Evolutionary conservation across 2,113 vertebrate species (phyloP).

Genomic region (Tychaedon coryphoeus): DNA sequence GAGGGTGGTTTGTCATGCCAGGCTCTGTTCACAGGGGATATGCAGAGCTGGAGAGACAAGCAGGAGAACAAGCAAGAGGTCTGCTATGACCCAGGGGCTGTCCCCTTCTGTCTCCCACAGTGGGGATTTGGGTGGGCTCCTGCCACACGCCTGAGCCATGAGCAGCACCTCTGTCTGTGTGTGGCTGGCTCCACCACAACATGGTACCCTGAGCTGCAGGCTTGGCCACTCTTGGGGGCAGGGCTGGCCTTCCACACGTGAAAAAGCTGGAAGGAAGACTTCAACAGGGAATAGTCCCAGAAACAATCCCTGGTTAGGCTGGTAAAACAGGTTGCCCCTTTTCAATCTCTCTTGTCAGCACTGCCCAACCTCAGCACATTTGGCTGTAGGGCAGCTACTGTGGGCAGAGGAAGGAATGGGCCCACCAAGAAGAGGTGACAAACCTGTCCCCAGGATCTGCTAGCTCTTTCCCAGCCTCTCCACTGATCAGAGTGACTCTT

Average conservation of each 20-base stretch:
- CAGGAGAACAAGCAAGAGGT: neutral
- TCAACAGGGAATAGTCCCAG: neutral
- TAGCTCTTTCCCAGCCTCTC: neutral
- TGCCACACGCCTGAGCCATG: neutral
- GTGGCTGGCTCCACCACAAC: neutral
- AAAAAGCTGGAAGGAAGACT: neutral
- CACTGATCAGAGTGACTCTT: neutral
- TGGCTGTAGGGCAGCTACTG: neutral
- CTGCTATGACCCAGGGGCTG: neutral
- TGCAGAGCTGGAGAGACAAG: neutral
- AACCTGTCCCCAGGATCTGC: neutral
- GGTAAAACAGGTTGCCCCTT: neutral
- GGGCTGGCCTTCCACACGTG: neutral
- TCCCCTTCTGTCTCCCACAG: neutral
- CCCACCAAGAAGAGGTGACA: neutral
- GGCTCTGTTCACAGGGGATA: neutral
- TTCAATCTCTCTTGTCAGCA: neutral
- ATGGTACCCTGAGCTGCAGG: neutral
- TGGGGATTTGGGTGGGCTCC: neutral
- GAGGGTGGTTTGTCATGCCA: neutral
- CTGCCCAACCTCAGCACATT: neutral
- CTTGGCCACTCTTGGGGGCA: neutral
- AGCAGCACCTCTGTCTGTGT: neutral
- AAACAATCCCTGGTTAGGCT: neutral
- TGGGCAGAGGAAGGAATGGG: neutral